A percentile compares a stretch with the other conserved stretches of the same genome.
Conservation (phyloP, 35 echinoderm and acorn worm species). For the Strongylocentrotus purpuratus region DNA sequence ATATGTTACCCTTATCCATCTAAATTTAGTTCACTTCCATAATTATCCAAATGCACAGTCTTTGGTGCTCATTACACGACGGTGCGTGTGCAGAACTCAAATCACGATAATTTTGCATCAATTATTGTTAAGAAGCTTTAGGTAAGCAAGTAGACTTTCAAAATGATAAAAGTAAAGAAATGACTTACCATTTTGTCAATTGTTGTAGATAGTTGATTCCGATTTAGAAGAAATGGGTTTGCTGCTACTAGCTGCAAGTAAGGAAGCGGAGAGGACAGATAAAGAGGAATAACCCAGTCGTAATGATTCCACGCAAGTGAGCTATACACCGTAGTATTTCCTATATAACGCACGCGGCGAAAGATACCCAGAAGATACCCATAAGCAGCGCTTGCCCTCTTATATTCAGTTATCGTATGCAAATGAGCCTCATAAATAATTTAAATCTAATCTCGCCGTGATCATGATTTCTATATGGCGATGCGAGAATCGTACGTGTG, state of each 20-base stretch:
- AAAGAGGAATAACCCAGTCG: conserved; percentile 23
- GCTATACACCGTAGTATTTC: neutral
- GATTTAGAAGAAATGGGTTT: neutral
- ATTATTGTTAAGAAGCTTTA: neutral
- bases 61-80: neutral
- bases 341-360: conserved; percentile 28
- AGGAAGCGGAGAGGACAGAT: neutral
- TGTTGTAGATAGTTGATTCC: neutral
- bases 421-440: conserved; percentile 35
- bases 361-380: conserved; percentile 40
- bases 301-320: conserved; percentile 8
- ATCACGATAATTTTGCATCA: neutral
- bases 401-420: conserved; percentile 39
- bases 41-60: neutral
- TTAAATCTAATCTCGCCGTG: conserved; percentile 35
- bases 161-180: neutral
- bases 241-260: neutral
- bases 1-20: neutral
- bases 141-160: no score
- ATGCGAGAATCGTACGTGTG: neutral
- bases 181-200: conserved; percentile 18
- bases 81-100: neutral
- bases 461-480: neutral
- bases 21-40: neutral
- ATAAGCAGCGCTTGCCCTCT: conserved; percentile 35